Percentiles rank a stretch among this genome's conserved stretches.
These are phyloP conservation scores for Lordiphosa collinella DNA, from an alignment of 1,140 invertebrate genomes.

Conservation along the genomic window DNA sequence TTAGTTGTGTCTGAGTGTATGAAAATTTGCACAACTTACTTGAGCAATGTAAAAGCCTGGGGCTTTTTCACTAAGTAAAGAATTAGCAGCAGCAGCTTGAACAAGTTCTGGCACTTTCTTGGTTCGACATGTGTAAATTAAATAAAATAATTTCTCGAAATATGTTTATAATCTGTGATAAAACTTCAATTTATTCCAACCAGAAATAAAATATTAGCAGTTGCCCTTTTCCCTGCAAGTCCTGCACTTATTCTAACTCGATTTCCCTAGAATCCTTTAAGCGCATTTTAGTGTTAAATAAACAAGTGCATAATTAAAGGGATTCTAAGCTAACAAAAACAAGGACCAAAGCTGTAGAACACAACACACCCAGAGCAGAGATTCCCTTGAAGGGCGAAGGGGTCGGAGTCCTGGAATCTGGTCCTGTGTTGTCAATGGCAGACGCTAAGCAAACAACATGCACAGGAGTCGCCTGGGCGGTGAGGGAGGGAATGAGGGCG, in stretches of 20 bases:
- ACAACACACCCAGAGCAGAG: slow-evolving; percentile 3
- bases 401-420: neutral
- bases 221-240: too few relatives aligned
- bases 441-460: slow-evolving; percentile 60
- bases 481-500: neutral
- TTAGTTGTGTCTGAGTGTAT: slow-evolving; percentile 37
- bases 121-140: too few relatives aligned
- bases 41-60: neutral
- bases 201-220: too few relatives aligned
- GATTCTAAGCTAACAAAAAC: slow-evolving; percentile 37
- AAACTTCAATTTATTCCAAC: too few relatives aligned
- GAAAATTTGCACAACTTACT: neutral
- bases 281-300: slow-evolving; percentile 47
- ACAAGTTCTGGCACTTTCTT: neutral
- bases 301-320: slow-evolving; percentile 58
- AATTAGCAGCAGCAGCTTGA: neutral
- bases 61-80: neutral
- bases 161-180: too few relatives aligned
- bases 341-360: slow-evolving; percentile 13
- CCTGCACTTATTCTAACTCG: slow-evolving; percentile 19
- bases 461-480: slow-evolving; percentile 13
- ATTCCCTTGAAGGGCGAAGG: neutral
- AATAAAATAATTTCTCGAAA: too few relatives aligned
- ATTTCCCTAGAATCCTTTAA: slow-evolving; percentile 45
- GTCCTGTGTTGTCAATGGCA: slow-evolving; percentile 57